A percentile compares a stretch with the other conserved stretches of the same genome.
These are phyloP conservation scores for Plestiodon gilberti DNA, from an alignment of 2,113 vertebrate genomes.

Conservation along the genomic window DNA sequence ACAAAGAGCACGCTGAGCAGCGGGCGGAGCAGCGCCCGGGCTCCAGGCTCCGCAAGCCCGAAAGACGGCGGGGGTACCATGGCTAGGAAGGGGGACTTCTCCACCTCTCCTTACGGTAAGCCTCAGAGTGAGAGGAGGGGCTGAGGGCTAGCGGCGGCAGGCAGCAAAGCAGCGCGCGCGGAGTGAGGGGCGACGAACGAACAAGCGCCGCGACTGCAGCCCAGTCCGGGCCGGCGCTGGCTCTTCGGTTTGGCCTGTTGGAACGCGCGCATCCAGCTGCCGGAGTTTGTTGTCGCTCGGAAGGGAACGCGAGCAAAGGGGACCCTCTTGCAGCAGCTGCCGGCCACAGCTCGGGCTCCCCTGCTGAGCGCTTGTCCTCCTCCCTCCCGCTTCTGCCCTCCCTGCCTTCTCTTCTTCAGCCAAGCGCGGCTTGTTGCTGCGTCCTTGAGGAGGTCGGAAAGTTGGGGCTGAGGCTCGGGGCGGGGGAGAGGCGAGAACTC, in stretches of 20 bases:
- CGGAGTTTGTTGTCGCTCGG: slow-evolving; percentile 26
- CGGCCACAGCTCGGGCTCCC: neutral
- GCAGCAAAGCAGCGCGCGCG: neutral
- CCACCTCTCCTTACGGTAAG: slow-evolving; percentile 72
- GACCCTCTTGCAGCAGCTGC: neutral
- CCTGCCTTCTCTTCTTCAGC: neutral
- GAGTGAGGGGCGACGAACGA: neutral
- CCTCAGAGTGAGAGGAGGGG: neutral
- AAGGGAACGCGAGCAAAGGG: neutral
- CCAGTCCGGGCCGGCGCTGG: neutral
- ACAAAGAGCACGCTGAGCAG: slow-evolving; percentile 75
- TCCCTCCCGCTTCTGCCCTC: neutral
- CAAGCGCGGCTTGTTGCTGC: slow-evolving; percentile 28
- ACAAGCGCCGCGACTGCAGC: neutral
- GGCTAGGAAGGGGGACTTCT: slow-evolving; percentile 71
- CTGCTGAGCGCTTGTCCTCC: neutral
- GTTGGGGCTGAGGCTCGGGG: neutral
- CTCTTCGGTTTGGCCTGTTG: slow-evolving; percentile 40
- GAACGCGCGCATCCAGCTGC: neutral
- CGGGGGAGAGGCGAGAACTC: neutral
- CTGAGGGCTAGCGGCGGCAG: neutral
- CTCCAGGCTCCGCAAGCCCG: slow-evolving; percentile 18
- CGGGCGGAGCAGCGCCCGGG: slow-evolving; percentile 26
- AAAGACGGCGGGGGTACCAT: slow-evolving; percentile 57
- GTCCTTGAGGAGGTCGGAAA: slow-evolving; percentile 52